Evolutionary conservation across 2,113 vertebrate species (phyloP), one percentile per base, ranked within the genome.

Genomic region (Lagenorhynchus albirostris): DNA sequence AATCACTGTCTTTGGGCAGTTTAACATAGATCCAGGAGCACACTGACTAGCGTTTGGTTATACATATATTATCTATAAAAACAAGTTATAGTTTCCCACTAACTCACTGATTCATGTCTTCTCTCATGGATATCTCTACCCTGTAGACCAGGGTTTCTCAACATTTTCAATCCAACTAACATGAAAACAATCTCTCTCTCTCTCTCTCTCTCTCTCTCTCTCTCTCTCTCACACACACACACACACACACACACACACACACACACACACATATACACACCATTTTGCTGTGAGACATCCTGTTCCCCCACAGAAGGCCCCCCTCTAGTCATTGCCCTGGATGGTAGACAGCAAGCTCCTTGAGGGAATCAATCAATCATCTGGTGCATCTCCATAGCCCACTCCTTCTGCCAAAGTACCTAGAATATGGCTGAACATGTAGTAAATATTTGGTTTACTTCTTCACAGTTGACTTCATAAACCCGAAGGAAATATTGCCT

Each of bases 401-500:
- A 21, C 15, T 18, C 12, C 31, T 53, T 18, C 23, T 6, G 23
- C 21, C 12, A 92, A 74, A 88, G 65, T 67, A 47, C 80, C 88
- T 68, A 33, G 14, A 92, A 68, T 13, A 74, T 13, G 38, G 60
- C 76, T 12, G 6, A 73, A 8, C 15, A 38, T 55, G 91, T 89
- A 91, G 58, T 86, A 94, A 83, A 33, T 33, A 80, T 47, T 82
- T 93, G 17, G 33, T 41, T 86, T 94, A 60, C 90, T 85, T 76
- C 25, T 76, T 88, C 65, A 47, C 1, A 11, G 18, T 47, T 94
- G 47, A 76, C 76, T 82, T 91, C 29, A 58, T 84, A 83, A 85
- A 62, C 53, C 3, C 91, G 38, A 96, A 97, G 81, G 31, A 96
- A 95, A 81, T 90, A 81, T 60, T 98, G 83, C 80, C 87, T 97